Conservation (phyloP, 30 jellyfish, hydroid and myxozoan species). For the Cassiopea xamachana region DNA sequence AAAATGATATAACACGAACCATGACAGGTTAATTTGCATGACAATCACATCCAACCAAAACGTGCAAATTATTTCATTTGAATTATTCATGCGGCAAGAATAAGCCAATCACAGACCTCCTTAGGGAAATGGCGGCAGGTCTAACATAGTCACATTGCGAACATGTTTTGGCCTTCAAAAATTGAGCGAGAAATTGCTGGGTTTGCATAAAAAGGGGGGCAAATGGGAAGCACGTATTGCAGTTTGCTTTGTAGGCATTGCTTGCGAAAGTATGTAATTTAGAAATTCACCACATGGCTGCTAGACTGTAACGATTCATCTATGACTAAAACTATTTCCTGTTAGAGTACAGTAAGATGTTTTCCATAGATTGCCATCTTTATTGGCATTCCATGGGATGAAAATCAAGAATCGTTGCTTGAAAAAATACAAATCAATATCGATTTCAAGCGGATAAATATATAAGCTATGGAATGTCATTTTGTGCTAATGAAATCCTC, state of each 20-base stretch:
- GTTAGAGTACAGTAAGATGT: not conserved
- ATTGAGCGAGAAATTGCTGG: not conserved
- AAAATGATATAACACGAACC: conserved; percentile 88
- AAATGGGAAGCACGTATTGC: not conserved
- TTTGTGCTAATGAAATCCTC: not conserved
- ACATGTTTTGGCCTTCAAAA: conserved; percentile 65
- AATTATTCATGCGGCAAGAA: conserved; percentile 80
- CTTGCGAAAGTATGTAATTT: too few relatives aligned
- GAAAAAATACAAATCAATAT: not conserved
- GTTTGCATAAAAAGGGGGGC: not conserved
- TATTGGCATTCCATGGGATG: not conserved
- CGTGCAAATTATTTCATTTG: conserved; percentile 85
- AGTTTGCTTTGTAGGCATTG: too few relatives aligned
- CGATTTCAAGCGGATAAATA: not conserved
- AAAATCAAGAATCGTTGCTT: not conserved
- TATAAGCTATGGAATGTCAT: not conserved
- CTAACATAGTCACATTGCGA: conserved; percentile 81
- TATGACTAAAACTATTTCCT: too few relatives aligned
- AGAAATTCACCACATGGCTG: too few relatives aligned
- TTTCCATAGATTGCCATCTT: not conserved
- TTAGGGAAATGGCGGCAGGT: conserved; percentile 91
- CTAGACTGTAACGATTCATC: too few relatives aligned
- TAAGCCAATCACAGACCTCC: conserved; percentile 81
- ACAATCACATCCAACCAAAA: conserved; percentile 82
- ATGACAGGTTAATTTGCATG: conserved; percentile 90